phyloP scores from a whole-genome alignment of 1,140 invertebrate species.

The Drosophila willistoni region DNA sequence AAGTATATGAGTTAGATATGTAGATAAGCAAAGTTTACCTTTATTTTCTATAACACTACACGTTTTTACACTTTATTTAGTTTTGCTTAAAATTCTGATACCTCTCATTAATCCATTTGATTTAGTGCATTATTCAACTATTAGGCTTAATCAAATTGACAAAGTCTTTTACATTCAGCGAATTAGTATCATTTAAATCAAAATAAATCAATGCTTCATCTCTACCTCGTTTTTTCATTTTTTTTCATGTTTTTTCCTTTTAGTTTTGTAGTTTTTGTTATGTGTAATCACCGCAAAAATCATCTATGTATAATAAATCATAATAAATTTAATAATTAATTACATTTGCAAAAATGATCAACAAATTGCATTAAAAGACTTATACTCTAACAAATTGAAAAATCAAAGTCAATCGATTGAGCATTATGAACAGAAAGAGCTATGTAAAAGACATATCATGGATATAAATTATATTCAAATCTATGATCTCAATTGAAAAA shows the following conservation, averaged over 20 bases:
- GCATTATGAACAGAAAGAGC: too few relatives aligned
- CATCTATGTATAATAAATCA: slow-evolving; percentile 13
- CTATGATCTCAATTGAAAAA: too few relatives aligned
- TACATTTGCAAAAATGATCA: slow-evolving; percentile 43
- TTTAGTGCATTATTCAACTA: too few relatives aligned
- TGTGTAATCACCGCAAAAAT: slow-evolving; percentile 8
- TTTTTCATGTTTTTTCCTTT: slow-evolving; percentile 3
- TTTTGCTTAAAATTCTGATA: too few relatives aligned
- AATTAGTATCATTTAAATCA: not conserved
- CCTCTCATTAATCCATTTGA: too few relatives aligned
- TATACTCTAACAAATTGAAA: not conserved
- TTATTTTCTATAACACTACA: too few relatives aligned
- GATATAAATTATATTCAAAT: too few relatives aligned
- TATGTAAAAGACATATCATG: too few relatives aligned
- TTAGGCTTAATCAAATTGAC: not conserved
- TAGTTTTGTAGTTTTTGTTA: not conserved
- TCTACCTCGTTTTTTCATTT: slow-evolving; percentile 6
- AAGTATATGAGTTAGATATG: too few relatives aligned
- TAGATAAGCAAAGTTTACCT: too few relatives aligned
- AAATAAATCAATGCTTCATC: slow-evolving; percentile 1
- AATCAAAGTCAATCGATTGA: not conserved
- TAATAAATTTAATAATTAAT: slow-evolving; percentile 34
- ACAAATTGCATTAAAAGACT: slow-evolving; percentile 43
- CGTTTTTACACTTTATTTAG: too few relatives aligned
- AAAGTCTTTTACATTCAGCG: not conserved